A percentile compares a stretch with the other conserved stretches of the same genome.
These are phyloP conservation scores for Sinelater perroti DNA, from an alignment of 2,888 invertebrate genomes.

Conservation along the genomic window DNA sequence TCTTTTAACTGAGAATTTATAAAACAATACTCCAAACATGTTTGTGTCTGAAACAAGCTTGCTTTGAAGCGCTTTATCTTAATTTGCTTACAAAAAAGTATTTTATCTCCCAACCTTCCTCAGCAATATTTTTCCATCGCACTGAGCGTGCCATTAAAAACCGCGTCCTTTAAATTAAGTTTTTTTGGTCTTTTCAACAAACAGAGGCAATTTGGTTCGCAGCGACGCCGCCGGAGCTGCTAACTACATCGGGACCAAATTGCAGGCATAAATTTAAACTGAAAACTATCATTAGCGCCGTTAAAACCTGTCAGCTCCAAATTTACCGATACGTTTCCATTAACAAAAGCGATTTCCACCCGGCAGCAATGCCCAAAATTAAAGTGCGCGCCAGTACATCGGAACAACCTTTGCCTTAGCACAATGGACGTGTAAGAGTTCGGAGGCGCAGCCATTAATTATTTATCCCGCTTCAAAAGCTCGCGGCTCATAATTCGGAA, in stretches of 20 bases:
- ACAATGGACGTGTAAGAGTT: not conserved
- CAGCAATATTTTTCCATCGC: no score
- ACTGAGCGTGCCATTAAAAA: no score
- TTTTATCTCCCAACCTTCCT: no score
- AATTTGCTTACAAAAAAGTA: no score
- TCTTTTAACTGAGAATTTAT: no score
- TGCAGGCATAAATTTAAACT: conserved; percentile 13
- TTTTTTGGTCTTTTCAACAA: no score
- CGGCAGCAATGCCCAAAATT: not conserved
- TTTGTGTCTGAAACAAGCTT: no score
- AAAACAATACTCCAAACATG: no score
- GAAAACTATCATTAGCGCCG: conserved; percentile 15
- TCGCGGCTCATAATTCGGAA: not conserved
- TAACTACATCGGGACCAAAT: conserved; percentile 2
- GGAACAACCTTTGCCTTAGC: not conserved
- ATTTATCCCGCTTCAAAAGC: not conserved
- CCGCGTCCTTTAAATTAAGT: no score
- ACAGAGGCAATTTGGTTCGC: not conserved
- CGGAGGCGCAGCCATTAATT: not conserved
- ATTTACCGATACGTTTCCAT: conserved; percentile 14
- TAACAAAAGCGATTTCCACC: conserved; percentile 4
- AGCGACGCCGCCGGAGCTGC: not conserved
- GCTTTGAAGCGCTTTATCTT: no score
- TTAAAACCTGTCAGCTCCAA: conserved; percentile 9
- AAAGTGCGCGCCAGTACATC: not conserved